Conservation (phyloP, 64 coral and sea anemone genomes). For the Cladopsammia gracilis region DNA sequence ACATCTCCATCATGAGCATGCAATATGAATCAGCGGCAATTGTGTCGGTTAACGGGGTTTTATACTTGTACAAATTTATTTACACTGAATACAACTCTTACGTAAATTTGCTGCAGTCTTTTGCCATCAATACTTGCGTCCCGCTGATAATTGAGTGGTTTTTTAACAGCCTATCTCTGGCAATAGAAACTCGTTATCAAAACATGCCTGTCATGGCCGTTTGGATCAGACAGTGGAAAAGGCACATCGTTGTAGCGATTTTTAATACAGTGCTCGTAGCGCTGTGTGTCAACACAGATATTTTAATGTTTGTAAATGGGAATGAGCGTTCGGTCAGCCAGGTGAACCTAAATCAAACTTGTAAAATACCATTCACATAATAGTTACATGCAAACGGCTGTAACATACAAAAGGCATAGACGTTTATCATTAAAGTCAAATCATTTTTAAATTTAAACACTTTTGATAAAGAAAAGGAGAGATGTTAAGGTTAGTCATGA, state of each 20-base stretch:
- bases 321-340: too few species aligned
- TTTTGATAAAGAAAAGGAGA: too few species aligned
- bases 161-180: slow-evolving; percentile 1
- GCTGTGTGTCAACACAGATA: too few species aligned
- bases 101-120: neutral
- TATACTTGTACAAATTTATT: neutral
- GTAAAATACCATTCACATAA: neutral
- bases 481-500: too few species aligned
- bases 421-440: too few species aligned
- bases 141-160: neutral
- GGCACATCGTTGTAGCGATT: neutral
- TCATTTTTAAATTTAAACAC: too few species aligned
- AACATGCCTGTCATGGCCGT: slow-evolving; percentile 1
- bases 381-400: neutral
- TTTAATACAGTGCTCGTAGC: neutral
- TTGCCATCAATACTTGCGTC: neutral
- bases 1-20: slow-evolving; percentile 7
- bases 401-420: too few species aligned
- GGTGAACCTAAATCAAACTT: too few species aligned
- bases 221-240: neutral
- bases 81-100: neutral
- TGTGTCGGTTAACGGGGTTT: neutral
- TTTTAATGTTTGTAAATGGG: neutral
- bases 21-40: neutral
- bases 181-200: neutral